A percentile compares a stretch with the other conserved stretches of the same genome.
Conservation (phyloP, 2,888 invertebrate species). For the Microplitis manilae region DNA sequence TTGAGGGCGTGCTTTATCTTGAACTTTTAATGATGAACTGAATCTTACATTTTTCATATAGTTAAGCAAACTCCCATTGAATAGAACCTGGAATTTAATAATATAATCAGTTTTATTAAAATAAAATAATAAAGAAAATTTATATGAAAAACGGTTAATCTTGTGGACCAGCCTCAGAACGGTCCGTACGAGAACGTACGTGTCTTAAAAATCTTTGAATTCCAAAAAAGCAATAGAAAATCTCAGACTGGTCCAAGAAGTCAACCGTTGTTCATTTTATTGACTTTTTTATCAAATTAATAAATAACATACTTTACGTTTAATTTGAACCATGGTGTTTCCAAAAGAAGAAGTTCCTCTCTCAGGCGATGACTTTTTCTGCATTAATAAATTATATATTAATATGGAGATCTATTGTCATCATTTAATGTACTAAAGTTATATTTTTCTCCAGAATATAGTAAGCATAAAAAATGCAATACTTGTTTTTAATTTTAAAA, state of each 20-base stretch:
- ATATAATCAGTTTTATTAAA: not conserved
- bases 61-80: slow-evolving; percentile 58
- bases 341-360: not conserved
- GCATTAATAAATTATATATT: not conserved
- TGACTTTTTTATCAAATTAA: not conserved
- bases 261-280: not conserved
- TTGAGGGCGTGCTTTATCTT: slow-evolving; percentile 58
- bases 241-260: too few relatives aligned
- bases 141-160: too few relatives aligned
- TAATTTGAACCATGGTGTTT: not conserved
- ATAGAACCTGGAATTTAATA: slow-evolving; percentile 55
- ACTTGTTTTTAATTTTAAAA: not conserved
- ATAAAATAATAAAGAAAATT: too few relatives aligned
- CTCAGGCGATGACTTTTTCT: not conserved
- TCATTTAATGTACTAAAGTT: not conserved
- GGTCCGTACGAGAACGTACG: too few relatives aligned
- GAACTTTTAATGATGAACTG: slow-evolving; percentile 65
- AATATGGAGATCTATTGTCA: not conserved
- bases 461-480: not conserved
- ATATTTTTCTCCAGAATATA: not conserved
- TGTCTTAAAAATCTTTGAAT: too few relatives aligned
- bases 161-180: too few relatives aligned
- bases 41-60: slow-evolving; percentile 62
- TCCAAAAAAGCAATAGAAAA: too few relatives aligned
- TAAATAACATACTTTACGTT: not conserved